Evolutionary conservation across 2,113 vertebrate genomes (phyloP), one percentile per base, ranked within the genome.

Genomic region (Mesoclemmys tuberculata): DNA sequence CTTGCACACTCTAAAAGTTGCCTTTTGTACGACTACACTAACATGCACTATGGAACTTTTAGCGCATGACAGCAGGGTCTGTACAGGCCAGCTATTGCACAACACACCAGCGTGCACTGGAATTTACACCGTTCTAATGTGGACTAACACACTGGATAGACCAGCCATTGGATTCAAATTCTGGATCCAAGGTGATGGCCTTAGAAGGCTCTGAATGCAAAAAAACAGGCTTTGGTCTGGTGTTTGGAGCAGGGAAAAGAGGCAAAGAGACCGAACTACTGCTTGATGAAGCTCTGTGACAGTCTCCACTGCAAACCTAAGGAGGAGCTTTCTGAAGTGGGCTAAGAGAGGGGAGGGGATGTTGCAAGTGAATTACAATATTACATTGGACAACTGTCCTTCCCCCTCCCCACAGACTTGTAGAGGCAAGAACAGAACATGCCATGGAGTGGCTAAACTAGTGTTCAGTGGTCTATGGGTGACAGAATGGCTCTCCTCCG

Each of bases 161-260:
- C 31, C 31, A 61, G 29, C 31, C 9, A 16, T 64, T 64, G 35
- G 31, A 14, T n/a, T 91, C 54, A 41, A 52, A 92, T 8, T 3
- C 0, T 92, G 71, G 51, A 85, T 56, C 61, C 88, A 18, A 90
- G 24, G 35, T 55, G 81, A 26, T n/a, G 58, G 18, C 82, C 46
- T 79, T 92, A 80, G 90, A 80, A 64, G 79, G 49, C 49, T 71
- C 31, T 83, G 44, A 90, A 91, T 54, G 31, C 64, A 64, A 35
- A 64, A 14, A 29, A 35, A 64, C 31, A 31, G 5, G 31, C 61
- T 35, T 11, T 64, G 31, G 7, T 35, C 61, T 64, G 29, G 14
- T 64, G 61, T 64, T 64, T 64, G 0, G 0, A 27, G 77, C 75
- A 35, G 11, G 2, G 26, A 31, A 81, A 81, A 4, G 0, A 3